Evolutionary conservation across 2,888 invertebrate species (phyloP).

Genomic region (Dryadula phaetusa): DNA sequence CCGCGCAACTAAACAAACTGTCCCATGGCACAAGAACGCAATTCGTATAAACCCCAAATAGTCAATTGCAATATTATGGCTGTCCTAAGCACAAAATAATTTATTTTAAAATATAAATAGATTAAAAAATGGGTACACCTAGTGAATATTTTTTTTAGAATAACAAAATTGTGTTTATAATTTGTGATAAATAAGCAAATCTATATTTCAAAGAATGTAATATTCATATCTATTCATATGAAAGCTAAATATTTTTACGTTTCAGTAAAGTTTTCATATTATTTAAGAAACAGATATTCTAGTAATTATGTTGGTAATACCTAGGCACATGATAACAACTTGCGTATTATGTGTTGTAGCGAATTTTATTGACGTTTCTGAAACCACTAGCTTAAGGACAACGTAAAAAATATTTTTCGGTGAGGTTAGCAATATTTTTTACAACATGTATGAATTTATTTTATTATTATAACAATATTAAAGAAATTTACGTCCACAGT

Average conservation of each 20-base stretch:
- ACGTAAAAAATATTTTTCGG: slow-evolving; percentile 6
- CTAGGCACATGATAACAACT: slow-evolving; percentile 44
- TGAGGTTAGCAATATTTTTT: slow-evolving; percentile 22
- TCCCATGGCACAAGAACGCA: slow-evolving; percentile 71
- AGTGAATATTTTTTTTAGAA: neutral
- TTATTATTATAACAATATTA: slow-evolving; percentile 17
- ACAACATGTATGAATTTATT: slow-evolving; percentile 12
- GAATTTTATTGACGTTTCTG: slow-evolving; percentile 15
- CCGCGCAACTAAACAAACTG: slow-evolving; percentile 74
- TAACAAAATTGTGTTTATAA: neutral
- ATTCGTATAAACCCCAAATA: slow-evolving; percentile 62
- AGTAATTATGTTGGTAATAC: slow-evolving; percentile 47
- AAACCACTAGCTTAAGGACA: slow-evolving; percentile 22
- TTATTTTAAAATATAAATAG: neutral
- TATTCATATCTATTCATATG: too few species aligned
- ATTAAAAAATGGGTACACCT: neutral
- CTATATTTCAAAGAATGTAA: neutral
- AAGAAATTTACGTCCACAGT: slow-evolving; percentile 45
- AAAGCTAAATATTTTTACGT: slow-evolving; percentile 9
- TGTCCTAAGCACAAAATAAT: slow-evolving; percentile 10
- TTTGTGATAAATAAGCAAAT: neutral
- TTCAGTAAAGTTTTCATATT: neutral
- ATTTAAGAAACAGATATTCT: neutral
- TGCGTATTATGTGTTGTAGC: slow-evolving; percentile 32
- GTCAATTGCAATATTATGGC: slow-evolving; percentile 26